These are phyloP conservation scores for Riptortus pedestris DNA, from an alignment of 1,140 invertebrate species.

Conservation along the genomic window DNA sequence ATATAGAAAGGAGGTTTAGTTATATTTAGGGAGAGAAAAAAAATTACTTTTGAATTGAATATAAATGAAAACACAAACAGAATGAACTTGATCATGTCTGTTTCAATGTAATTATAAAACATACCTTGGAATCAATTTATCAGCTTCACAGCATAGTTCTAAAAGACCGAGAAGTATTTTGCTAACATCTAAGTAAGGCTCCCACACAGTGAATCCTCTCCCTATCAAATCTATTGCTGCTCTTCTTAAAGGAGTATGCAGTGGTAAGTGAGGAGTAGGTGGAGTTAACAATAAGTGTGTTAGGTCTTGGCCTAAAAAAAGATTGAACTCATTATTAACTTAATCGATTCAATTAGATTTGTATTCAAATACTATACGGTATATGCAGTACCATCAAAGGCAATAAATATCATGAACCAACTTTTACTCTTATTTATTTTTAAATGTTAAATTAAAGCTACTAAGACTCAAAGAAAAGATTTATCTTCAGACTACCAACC, in stretches of 20 bases:
- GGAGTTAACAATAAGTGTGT: conserved; percentile 87
- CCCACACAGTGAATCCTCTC: conserved; percentile 96
- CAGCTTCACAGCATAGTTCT: conserved; percentile 88
- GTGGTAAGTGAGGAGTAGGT: conserved; percentile 64
- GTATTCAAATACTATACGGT: not conserved
- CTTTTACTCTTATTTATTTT: too few relatives aligned
- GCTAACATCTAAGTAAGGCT: conserved; percentile 94
- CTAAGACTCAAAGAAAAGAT: too few relatives aligned
- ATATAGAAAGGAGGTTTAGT: too few relatives aligned
- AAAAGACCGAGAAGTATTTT: conserved; percentile 81
- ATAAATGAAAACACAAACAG: too few relatives aligned
- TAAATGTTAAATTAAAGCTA: too few relatives aligned
- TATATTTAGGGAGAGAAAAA: too few relatives aligned
- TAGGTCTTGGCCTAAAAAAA: conserved; percentile 61
- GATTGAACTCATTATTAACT: not conserved
- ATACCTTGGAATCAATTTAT: conserved; percentile 73
- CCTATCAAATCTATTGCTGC: conserved; percentile 95
- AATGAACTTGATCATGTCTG: too few relatives aligned
- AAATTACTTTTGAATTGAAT: too few relatives aligned
- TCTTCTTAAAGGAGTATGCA: conserved; percentile 78
- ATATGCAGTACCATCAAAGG: too few relatives aligned
- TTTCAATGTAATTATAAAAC: not conserved
- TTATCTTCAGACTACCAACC: too few relatives aligned
- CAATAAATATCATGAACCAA: too few relatives aligned
- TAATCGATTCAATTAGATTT: not conserved